These are phyloP conservation scores for Heliangelus exortis DNA, from an alignment of 2,797 vertebrate species.

Conservation along the genomic window DNA sequence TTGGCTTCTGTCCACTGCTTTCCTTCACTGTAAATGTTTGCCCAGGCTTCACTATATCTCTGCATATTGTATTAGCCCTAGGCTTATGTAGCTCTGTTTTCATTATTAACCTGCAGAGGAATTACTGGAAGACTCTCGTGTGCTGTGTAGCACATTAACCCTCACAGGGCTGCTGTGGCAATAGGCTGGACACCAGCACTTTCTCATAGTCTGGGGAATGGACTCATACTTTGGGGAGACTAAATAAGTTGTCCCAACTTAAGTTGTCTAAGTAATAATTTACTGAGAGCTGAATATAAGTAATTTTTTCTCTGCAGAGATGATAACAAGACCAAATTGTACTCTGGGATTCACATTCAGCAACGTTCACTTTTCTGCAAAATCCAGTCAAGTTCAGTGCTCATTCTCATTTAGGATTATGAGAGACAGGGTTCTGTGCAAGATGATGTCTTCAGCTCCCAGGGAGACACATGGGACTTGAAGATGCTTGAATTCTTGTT, in stretches of 20 bases:
- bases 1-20: background rate
- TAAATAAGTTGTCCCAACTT: constrained; percentile 4
- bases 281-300: background rate
- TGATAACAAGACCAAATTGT: background rate
- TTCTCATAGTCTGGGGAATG: background rate
- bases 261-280: background rate
- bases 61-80: background rate
- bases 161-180: constrained; percentile 3
- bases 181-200: constrained; percentile 11
- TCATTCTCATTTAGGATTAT: background rate
- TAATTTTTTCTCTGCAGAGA: background rate
- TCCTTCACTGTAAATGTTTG: background rate
- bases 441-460: background rate
- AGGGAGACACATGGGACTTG: background rate
- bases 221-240: background rate
- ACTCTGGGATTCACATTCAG: background rate
- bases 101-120: background rate
- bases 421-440: background rate
- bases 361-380: background rate
- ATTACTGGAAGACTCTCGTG: background rate
- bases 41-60: background rate
- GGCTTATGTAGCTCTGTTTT: background rate
- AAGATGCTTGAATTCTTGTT: background rate
- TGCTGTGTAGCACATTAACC: background rate
- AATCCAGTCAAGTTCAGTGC: background rate